These are phyloP conservation scores for Lasius fuliginosus DNA, from an alignment of 2,888 invertebrate species.

Conservation along the genomic window DNA sequence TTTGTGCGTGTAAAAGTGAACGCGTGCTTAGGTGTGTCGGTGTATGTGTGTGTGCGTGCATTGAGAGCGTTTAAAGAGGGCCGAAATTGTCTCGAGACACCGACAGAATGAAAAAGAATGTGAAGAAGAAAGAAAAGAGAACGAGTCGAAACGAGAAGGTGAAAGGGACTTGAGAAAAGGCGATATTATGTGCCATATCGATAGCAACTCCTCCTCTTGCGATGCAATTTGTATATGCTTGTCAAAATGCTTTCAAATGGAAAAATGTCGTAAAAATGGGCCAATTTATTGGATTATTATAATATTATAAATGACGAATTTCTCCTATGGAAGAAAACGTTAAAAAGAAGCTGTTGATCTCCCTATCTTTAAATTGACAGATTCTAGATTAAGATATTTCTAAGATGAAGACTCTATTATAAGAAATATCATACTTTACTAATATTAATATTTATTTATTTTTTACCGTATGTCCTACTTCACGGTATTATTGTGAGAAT, in stretches of 20 bases:
- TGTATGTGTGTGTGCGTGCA: conserved; percentile 42
- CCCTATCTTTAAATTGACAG: background rate
- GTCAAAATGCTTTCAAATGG: background rate
- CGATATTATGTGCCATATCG: conserved; percentile 44
- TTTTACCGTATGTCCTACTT: background rate
- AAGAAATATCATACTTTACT: background rate
- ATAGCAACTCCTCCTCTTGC: conserved; percentile 59
- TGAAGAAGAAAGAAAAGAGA: conserved; percentile 39
- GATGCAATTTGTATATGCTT: conserved; percentile 16
- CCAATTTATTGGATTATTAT: background rate
- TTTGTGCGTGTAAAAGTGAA: conserved; percentile 72
- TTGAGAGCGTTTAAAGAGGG: conserved; percentile 71
- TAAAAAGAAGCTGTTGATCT: background rate
- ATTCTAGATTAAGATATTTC: background rate
- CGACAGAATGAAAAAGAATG: conserved; percentile 48
- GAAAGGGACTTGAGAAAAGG: conserved; percentile 22
- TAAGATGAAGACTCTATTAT: background rate
- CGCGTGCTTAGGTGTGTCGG: conserved; percentile 47
- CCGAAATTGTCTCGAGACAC: conserved; percentile 72
- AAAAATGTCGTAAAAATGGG: background rate
- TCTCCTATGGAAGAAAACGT: background rate
- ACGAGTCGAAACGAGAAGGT: conserved; percentile 53
- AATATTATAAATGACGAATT: background rate
- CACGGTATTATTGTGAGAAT: background rate
- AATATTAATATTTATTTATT: background rate